Evolutionary conservation across 1,140 invertebrate species (phyloP).

Genomic region (Elysia chlorotica): DNA sequence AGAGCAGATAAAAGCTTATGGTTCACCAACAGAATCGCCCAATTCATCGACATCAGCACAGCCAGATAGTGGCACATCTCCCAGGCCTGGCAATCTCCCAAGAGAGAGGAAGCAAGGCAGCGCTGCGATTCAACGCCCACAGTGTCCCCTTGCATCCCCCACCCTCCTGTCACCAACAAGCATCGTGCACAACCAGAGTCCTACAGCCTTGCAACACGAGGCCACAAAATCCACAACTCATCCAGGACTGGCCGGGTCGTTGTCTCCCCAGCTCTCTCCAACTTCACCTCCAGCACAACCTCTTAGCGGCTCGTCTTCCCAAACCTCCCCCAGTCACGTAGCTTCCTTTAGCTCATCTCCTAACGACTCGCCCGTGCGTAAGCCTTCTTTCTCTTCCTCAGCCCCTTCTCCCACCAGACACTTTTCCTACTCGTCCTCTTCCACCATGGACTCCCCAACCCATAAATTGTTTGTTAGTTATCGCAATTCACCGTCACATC

Average conservation of each 20-base stretch:
- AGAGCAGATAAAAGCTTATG: conserved; percentile 7
- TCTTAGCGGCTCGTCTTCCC: conserved; percentile 16
- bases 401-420: conserved; percentile 15
- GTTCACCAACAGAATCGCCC: background rate
- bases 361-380: conserved; percentile 18
- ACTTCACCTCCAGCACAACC: conserved; percentile 1
- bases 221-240: background rate
- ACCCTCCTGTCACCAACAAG: conserved; percentile 8
- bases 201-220: background rate
- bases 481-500: conserved; percentile 14
- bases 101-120: no score
- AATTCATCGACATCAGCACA: no score
- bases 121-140: background rate
- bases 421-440: conserved; percentile 17
- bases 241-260: background rate
- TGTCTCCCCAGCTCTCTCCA: background rate
- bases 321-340: conserved; percentile 21
- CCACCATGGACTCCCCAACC: conserved; percentile 16
- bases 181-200: background rate
- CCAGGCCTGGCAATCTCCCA: no score
- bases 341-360: conserved; percentile 25
- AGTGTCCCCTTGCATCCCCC: background rate
- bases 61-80: no score
- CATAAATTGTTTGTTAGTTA: conserved; percentile 21
- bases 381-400: conserved; percentile 21